Percentiles rank a stretch among this genome's conserved stretches.
phyloP scores from a whole-genome alignment of 2,113 vertebrate species.

The Raja brachyura region DNA sequence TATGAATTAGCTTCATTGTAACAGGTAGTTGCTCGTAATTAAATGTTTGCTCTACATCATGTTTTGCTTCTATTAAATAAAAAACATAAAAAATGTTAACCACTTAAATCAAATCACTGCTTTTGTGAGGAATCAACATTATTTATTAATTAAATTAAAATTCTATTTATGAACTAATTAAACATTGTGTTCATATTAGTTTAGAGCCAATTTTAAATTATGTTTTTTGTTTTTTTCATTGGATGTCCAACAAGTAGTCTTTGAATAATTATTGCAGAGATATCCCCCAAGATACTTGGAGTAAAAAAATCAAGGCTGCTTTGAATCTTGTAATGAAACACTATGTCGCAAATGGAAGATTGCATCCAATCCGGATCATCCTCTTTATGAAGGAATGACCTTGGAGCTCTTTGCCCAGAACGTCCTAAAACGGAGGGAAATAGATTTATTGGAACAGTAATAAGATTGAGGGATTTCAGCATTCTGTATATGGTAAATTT shows the following conservation, averaged over 20 bases:
- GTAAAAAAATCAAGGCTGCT: not conserved
- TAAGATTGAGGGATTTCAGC: too few species aligned
- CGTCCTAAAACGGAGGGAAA: too few species aligned
- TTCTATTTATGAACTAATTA: not conserved
- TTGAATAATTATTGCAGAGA: not conserved
- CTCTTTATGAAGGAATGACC: too few species aligned
- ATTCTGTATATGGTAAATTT: too few species aligned
- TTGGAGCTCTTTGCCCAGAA: too few species aligned
- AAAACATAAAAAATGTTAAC: conserved; percentile 33
- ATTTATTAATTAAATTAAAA: not conserved
- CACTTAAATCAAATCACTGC: not conserved
- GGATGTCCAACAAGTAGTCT: not conserved
- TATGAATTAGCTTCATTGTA: conserved; percentile 89
- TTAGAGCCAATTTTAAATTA: not conserved
- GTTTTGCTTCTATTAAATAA: conserved; percentile 72
- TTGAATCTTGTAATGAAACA: not conserved
- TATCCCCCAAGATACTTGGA: not conserved
- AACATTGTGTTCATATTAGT: not conserved
- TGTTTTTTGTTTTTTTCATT: not conserved
- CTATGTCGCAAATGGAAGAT: not conserved
- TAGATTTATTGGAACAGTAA: too few species aligned
- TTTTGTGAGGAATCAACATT: not conserved
- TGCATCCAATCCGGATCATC: not conserved
- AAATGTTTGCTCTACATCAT: conserved; percentile 86
- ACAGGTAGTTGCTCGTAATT: conserved; percentile 91